Conservation (phyloP, 2,113 vertebrate genomes). For the Amblyornis subalaris region DNA sequence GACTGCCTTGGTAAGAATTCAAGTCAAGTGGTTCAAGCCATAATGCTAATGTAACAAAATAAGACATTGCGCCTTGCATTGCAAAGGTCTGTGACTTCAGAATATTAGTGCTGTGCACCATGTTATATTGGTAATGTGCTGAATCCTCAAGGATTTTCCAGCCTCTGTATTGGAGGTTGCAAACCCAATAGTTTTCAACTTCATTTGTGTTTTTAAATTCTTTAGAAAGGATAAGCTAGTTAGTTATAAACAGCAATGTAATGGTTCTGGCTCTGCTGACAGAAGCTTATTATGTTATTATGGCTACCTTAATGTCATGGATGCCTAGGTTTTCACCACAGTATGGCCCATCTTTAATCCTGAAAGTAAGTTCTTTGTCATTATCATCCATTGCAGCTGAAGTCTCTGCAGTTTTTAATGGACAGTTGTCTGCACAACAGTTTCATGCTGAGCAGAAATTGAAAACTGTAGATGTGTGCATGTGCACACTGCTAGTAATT, state of each 20-base stretch:
- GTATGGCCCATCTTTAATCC: not conserved
- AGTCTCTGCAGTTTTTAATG: not conserved
- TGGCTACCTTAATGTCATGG: not conserved
- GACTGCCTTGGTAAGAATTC: slow-evolving; percentile 78
- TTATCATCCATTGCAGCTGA: not conserved
- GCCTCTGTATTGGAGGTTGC: not conserved
- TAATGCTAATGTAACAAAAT: not conserved
- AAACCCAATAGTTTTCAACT: not conserved
- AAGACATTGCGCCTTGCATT: not conserved
- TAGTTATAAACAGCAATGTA: not conserved
- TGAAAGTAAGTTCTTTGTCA: not conserved
- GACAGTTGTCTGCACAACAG: not conserved
- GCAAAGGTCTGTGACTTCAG: not conserved
- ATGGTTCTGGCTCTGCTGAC: not conserved
- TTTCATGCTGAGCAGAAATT: not conserved
- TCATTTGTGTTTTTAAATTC: not conserved
- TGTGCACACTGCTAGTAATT: fast-evolving
- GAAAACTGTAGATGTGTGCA: fast-evolving
- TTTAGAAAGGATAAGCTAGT: not conserved
- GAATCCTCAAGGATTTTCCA: not conserved
- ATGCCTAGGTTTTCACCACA: not conserved
- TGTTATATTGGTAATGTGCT: not conserved
- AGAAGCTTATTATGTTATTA: not conserved
- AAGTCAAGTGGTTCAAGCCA: not conserved
- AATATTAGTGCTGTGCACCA: not conserved